Base-by-base conservation (phyloP, 2,113 vertebrate genomes). In the Pagrus major region DNA sequence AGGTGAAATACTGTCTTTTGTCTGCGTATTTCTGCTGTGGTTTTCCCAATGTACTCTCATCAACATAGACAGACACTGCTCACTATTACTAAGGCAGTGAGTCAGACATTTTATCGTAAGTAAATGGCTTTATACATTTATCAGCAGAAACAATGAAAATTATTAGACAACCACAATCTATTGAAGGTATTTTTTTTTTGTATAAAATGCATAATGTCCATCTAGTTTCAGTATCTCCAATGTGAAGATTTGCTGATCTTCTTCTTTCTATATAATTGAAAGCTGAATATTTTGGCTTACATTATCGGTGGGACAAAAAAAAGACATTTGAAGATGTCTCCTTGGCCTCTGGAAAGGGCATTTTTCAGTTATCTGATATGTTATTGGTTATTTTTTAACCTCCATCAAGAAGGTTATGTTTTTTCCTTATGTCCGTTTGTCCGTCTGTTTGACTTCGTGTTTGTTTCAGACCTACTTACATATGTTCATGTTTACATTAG, bases 1-100 rank as follows among this genome's bases (percentile, higher is more conserved):
- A 66, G 78, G 81, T 86, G 70, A 70, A 85, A 80, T 78, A 67
- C 63, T 33, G 47, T 70, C 35, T 84, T 70, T 72, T 79, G 55
- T 78, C 69, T 49, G 20, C 29, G n/a, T 61, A 37, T 82, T 74
- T 78, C 42, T 61, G 74, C 55, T 61, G 58, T 81, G 27, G 21
- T 44, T 70, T 35, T 58, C 41, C 18, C 21, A 37, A 12, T 11
- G 31, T 31, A 25, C 54, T 47, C 59, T 63, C 23, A 23, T 70
- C 44, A 55, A 16, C 44, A 49, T 52, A 59, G 5, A 47, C 3
- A n/a, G 6, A 47, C 3, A 20, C 23, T 15, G 21, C 10, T 71
- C 41, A 29, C 2, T 33, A 16, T 56, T 39, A 23, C 21, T 64
- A 18, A 8, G 33, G 7, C 9, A 31, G 1, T 39, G 5, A 70